Conservation (phyloP, 1,140 invertebrate genomes). For the Brachionus koreanus region DNA sequence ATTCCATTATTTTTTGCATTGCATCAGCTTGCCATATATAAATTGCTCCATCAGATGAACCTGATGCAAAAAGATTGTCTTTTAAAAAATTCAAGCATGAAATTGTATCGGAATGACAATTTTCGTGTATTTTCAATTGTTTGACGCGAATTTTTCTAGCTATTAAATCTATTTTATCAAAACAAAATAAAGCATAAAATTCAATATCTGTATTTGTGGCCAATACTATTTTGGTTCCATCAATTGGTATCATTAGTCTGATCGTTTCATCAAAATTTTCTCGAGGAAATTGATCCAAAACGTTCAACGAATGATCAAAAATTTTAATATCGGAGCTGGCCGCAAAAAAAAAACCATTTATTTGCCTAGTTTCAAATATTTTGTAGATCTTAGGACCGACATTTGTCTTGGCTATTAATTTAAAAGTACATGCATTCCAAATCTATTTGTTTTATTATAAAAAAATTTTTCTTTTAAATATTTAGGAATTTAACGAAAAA, state of each 20-base stretch:
- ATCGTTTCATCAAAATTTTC: neutral
- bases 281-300: neutral
- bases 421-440: neutral
- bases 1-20: neutral
- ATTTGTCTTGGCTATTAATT: neutral
- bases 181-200: neutral
- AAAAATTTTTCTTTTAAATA: neutral
- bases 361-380: neutral
- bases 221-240: neutral
- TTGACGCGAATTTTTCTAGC: neutral
- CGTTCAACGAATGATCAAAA: neutral
- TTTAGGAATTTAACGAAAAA: neutral
- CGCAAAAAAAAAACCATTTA: neutral
- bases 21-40: neutral
- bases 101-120: neutral
- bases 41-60: neutral
- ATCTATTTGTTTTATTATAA: neutral
- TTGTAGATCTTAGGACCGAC: neutral
- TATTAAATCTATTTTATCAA: neutral
- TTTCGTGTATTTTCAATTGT: neutral
- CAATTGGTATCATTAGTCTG: neutral
- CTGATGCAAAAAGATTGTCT: neutral
- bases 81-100: neutral
- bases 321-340: neutral
- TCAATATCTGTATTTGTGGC: slow-evolving; percentile 29